Conservation (phyloP, 2,888 invertebrate genomes). For the Eristalis intricaria region DNA sequence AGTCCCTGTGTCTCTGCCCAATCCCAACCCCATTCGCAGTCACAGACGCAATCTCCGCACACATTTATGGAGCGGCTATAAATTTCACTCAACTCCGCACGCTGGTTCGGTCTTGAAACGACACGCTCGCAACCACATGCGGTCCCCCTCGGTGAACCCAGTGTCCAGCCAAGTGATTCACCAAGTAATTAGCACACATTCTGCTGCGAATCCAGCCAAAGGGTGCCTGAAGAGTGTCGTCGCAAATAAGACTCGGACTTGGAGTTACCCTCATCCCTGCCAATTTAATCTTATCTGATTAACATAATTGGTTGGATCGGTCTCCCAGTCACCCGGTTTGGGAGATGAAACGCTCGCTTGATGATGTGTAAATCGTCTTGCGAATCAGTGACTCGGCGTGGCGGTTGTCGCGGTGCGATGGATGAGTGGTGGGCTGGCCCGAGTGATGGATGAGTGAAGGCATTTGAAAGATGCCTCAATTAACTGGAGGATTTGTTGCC, state of each 20-base stretch:
- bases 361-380: too few species aligned
- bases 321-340: too few species aligned
- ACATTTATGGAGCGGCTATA: not conserved
- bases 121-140: not conserved
- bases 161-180: not conserved
- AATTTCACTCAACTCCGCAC: not conserved
- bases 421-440: too few species aligned
- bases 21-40: too few species aligned
- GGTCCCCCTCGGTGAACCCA: not conserved
- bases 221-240: not conserved
- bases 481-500: too few species aligned
- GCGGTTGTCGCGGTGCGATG: too few species aligned
- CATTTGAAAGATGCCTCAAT: too few species aligned
- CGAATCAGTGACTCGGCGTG: too few species aligned
- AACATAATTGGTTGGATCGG: not conserved
- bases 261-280: too few species aligned
- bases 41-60: not conserved
- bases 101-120: not conserved
- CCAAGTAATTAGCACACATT: constrained; percentile 6
- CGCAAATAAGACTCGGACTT: not conserved
- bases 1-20: not conserved
- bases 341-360: too few species aligned
- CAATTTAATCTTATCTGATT: not conserved
- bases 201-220: not conserved
- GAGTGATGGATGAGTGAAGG: too few species aligned